Evolutionary conservation across 2,888 invertebrate genomes (phyloP), one percentile per base, ranked within the genome.

Genomic region (Didymodactylos carnosus): DNA sequence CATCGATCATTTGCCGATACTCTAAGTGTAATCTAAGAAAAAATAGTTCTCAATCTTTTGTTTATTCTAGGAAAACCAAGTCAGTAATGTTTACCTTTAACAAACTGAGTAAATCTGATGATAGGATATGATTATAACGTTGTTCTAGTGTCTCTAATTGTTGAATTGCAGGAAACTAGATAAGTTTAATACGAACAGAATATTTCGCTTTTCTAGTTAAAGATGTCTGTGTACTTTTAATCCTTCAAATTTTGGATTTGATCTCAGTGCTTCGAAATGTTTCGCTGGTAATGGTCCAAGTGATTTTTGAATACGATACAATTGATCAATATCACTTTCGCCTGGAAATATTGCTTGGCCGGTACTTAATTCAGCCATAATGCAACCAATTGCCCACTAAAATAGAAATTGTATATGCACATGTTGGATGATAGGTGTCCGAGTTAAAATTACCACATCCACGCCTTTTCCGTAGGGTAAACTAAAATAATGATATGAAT

Each of bases 361-460:
- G 69, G 82, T 81, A 70, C 80, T 79, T 43, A 82, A 78, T 76
- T 83, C 83, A 29, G 82, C 82, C 76, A 83, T 78, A n/a, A 83
- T 83, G 77, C 82, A 82, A 7, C 83, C 83, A 39, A 83, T 82
- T n/a, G n/a, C n/a, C n/a, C n/a, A n/a, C n/a, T n/a, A n/a, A n/a
- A n/a, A n/a, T n/a, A n/a, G n/a, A n/a, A n/a, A n/a, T n/a, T n/a
- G n/a, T n/a, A n/a, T n/a, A n/a, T n/a, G n/a, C n/a, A n/a, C n/a
- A n/a, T n/a, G n/a, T n/a, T n/a, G n/a, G n/a, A n/a, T n/a, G n/a
- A n/a, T n/a, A n/a, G n/a, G n/a, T n/a, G n/a, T n/a, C n/a, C n/a
- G n/a, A n/a, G n/a, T n/a, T n/a, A n/a, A n/a, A n/a, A n/a, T n/a
- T n/a, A n/a, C n/a, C n/a, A 62, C 62, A 62, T 62, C 62, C 62